Percentiles rank a stretch among this genome's conserved stretches.
Conservation (phyloP, 1,140 invertebrate species). For the Danaus melanippus region DNA sequence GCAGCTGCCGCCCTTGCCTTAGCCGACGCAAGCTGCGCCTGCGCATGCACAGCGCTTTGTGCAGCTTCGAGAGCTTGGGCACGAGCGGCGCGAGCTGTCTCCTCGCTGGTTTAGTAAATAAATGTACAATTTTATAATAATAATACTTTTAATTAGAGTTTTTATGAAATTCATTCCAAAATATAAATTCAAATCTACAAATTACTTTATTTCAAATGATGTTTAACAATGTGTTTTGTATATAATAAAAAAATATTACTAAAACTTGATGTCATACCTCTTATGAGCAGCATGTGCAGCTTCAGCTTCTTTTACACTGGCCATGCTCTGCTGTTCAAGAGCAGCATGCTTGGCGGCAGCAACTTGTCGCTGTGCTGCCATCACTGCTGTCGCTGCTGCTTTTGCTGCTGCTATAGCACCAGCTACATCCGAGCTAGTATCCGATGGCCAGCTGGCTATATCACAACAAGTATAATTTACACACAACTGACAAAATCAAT, state of each 20-base stretch:
- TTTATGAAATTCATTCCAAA: too few species aligned
- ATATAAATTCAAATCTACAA: too few species aligned
- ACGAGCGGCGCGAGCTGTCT: conserved; percentile 49
- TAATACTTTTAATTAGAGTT: too few species aligned
- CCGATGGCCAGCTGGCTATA: conserved; percentile 26
- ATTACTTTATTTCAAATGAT: too few species aligned
- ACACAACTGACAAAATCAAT: too few species aligned
- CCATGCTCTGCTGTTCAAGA: conserved; percentile 52
- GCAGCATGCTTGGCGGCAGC: conserved; percentile 53
- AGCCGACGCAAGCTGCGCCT: conserved; percentile 53
- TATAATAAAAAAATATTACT: too few species aligned
- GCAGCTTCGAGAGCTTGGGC: conserved; percentile 56
- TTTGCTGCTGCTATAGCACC: conserved; percentile 60
- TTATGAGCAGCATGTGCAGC: conserved; percentile 59
- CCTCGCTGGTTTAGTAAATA: conserved; percentile 34
- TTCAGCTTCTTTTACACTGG: conserved; percentile 54
- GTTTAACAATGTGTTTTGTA: too few species aligned
- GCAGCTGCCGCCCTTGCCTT: conserved; percentile 57
- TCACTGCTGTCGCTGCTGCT: conserved; percentile 51
- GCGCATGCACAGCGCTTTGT: conserved; percentile 54
- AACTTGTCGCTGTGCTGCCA: conserved; percentile 58
- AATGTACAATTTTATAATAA: too few species aligned
- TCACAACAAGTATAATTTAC: too few species aligned
- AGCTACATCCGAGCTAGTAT: conserved; percentile 54
- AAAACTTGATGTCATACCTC: conserved; percentile 30